Evolutionary conservation across 2,888 invertebrate species (phyloP).

Genomic region (Eurois occulta): DNA sequence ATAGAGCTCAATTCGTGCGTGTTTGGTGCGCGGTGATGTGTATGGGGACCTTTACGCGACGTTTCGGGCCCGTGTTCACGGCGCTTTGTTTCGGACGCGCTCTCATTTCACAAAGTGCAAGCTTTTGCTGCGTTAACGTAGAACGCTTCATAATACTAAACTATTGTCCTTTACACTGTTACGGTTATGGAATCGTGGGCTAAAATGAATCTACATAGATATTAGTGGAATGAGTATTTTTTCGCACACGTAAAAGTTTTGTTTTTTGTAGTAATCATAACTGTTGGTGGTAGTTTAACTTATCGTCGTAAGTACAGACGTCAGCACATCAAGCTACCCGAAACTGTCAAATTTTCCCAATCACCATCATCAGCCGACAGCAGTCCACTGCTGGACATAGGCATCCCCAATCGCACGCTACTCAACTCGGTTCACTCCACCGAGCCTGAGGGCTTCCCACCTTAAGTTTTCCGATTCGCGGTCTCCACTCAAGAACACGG

Average conservation of each 20-base stretch:
- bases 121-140: conserved; percentile 81
- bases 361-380: too few relatives aligned
- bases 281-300: neutral
- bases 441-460: too few relatives aligned
- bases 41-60: conserved; percentile 71
- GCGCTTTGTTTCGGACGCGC: conserved; percentile 80
- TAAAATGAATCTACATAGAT: conserved; percentile 63
- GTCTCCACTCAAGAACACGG: too few relatives aligned
- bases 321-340: too few relatives aligned
- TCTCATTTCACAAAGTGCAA: conserved; percentile 87
- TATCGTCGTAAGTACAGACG: neutral
- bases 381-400: too few relatives aligned
- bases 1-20: conserved; percentile 5
- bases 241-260: conserved; percentile 7
- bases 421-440: too few relatives aligned
- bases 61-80: conserved; percentile 78
- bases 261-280: neutral
- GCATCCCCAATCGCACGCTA: too few relatives aligned
- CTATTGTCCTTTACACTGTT: conserved; percentile 75
- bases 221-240: conserved; percentile 56
- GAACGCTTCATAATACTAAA: conserved; percentile 80
- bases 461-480: too few relatives aligned
- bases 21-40: conserved; percentile 18
- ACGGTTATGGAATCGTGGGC: conserved; percentile 62
- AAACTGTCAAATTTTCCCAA: too few relatives aligned